Percentiles rank a stretch among this genome's conserved stretches.
Conservation (phyloP, 2,797 vertebrate species). For the Halcyon leucocephala region DNA sequence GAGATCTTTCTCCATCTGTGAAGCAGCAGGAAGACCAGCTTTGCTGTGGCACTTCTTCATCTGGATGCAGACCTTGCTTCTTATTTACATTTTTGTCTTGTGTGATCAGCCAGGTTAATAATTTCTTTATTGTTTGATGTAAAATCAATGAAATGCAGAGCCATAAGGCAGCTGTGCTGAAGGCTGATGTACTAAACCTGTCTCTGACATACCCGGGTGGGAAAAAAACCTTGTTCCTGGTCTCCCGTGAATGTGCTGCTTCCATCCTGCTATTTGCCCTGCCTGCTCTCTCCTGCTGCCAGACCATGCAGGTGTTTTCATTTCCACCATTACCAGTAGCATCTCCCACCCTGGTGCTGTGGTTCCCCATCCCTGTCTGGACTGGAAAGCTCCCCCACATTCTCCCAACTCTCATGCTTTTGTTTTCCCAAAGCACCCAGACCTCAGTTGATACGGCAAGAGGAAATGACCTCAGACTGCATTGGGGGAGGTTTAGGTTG, state of each 20-base stretch:
- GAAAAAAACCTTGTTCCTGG: neutral
- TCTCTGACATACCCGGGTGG: neutral
- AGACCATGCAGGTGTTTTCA: accelerated
- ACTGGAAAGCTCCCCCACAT: accelerated
- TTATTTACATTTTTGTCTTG: neutral
- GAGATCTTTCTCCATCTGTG: neutral
- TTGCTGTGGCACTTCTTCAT: neutral
- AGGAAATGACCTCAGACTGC: neutral
- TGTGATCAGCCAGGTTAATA: neutral
- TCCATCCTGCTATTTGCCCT: neutral
- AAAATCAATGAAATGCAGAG: neutral
- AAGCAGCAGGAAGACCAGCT: neutral
- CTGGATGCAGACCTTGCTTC: neutral
- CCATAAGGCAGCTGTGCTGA: accelerated
- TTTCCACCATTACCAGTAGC: neutral
- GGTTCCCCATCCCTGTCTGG: accelerated
- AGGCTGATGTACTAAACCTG: neutral
- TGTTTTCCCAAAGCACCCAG: neutral
- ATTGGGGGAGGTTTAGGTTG: neutral
- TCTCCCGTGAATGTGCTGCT: accelerated
- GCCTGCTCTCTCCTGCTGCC: neutral
- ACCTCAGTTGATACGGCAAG: neutral
- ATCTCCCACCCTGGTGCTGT: accelerated
- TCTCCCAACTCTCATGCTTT: accelerated
- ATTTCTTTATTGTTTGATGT: neutral